Evolutionary conservation across 2,888 invertebrate species (phyloP), one percentile per base, ranked within the genome.

Genomic region (Cabera pusaria): DNA sequence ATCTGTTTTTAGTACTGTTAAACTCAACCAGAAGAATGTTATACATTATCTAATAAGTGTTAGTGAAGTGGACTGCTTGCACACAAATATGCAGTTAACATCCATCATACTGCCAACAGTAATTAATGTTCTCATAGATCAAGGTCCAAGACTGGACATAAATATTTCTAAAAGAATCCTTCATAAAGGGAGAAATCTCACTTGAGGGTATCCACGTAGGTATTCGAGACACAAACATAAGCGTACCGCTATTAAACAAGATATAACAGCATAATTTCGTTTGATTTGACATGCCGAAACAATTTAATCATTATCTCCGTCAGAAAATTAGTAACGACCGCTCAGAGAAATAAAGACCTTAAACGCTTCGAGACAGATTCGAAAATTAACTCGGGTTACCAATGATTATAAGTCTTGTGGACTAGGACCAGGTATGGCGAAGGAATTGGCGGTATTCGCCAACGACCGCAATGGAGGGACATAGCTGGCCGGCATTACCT

Each of bases 211-310:
- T 38, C 74, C 65, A 71, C 55, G 59, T 49, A 56, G 71, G 75
- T 63, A 84, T 81, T 72, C 73, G 75, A 58, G 65, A 69, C 58
- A 73, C 71, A 73, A 72, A 73, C 69, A 72, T 76, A 81, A 78
- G 65, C 67, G 69, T 60, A 75, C 76, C 64, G 72, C 81, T 77
- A 81, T 86, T 84, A 82, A 86, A 85, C 82, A 83, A 86, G 82
- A 84, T 86, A 84, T 87, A 86, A 88, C 86, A 85, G 85, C 82
- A 88, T 88, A 84, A 87, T 88, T 87, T 86, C 76, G 80, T 88
- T 84, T 87, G 85, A 86, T 87, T 85, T 83, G 82, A 87, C 83
- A 88, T 84, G 79, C 88, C 88, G 85, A 85, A 87, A 85, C 85
- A 85, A 87, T 87, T 87, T 86, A 83, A 88, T 85, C 82, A 88